These are phyloP conservation scores for Geococcyx californianus DNA, from an alignment of 2,113 vertebrate genomes.

Conservation along the genomic window DNA sequence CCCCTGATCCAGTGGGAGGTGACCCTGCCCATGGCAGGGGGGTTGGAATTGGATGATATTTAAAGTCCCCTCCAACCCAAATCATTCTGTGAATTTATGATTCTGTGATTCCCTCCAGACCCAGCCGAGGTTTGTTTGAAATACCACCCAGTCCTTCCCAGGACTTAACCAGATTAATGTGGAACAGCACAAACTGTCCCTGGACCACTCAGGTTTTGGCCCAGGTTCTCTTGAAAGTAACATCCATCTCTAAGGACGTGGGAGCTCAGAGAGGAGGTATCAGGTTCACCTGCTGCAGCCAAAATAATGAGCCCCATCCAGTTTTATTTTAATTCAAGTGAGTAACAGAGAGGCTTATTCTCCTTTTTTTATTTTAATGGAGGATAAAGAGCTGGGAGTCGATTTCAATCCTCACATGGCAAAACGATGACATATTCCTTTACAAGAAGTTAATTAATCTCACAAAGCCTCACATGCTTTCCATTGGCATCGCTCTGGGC, in stretches of 20 bases:
- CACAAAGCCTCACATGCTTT: not conserved
- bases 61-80: too few relatives aligned
- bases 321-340: accelerated
- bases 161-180: not conserved
- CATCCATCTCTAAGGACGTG: not conserved
- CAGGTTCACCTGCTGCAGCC: not conserved
- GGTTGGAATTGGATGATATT: too few relatives aligned
- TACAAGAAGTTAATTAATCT: not conserved
- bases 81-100: not conserved
- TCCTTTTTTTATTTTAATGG: too few relatives aligned
- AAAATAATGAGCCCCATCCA: not conserved
- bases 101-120: not conserved
- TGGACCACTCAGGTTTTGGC: not conserved
- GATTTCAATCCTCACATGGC: not conserved
- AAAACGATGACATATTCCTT: not conserved
- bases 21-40: too few relatives aligned
- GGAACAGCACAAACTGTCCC: not conserved
- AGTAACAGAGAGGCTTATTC: not conserved
- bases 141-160: not conserved
- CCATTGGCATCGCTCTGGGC: not conserved
- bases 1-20: too few relatives aligned
- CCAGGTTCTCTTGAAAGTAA: not conserved
- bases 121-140: not conserved
- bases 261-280: not conserved
- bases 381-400: not conserved